Evolutionary conservation across 1,140 invertebrate species (phyloP).

Genomic region (Aphidius ervi): DNA sequence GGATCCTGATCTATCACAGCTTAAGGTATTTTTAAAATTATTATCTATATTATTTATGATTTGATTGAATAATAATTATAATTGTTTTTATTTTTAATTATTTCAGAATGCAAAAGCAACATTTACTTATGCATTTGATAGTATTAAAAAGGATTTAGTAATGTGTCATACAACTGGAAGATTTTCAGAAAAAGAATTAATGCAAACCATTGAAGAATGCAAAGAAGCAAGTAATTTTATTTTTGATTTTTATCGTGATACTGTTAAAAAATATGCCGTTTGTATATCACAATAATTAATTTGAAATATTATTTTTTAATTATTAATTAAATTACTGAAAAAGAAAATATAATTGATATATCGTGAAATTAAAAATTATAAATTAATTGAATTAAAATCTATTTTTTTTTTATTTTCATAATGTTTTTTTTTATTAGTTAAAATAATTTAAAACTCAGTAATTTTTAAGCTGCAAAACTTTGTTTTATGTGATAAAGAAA

Average conservation of each 20-base stretch:
- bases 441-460: no score
- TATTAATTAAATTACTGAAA: neutral
- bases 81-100: conserved; percentile 20
- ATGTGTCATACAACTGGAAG: conserved; percentile 63
- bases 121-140: conserved; percentile 71
- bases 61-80: conserved; percentile 11
- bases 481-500: no score
- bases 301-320: conserved; percentile 19
- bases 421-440: no score
- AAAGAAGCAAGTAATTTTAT: conserved; percentile 61
- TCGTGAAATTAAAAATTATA: no score
- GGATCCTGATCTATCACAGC: conserved; percentile 59
- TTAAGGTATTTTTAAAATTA: conserved; percentile 43
- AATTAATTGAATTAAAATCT: no score
- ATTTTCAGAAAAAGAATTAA: conserved; percentile 63
- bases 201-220: conserved; percentile 61
- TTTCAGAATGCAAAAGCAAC: conserved; percentile 52
- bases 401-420: no score
- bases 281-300: conserved; percentile 39
- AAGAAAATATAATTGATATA: no score
- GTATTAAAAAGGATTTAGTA: conserved; percentile 60
- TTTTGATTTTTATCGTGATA: conserved; percentile 68
- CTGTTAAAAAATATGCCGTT: conserved; percentile 57
- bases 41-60: conserved; percentile 14
- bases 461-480: no score